Evolutionary conservation across 1,140 invertebrate genomes (phyloP).

Genomic region (Drosophila busckii): DNA sequence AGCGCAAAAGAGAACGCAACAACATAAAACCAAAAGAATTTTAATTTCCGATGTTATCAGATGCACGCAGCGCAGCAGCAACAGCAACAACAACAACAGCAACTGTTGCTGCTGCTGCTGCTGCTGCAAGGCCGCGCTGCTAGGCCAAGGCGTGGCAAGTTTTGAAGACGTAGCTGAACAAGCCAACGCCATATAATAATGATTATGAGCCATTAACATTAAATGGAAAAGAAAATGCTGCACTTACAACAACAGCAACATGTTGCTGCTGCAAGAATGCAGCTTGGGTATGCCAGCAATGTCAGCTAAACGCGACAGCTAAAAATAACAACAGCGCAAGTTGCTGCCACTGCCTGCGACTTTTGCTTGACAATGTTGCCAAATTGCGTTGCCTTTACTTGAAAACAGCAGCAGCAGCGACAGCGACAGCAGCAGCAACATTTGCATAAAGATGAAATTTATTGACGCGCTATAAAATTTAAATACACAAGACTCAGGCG

Average conservation of each 20-base stretch:
- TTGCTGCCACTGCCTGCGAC: slow-evolving; percentile 7
- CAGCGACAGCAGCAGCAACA: neutral
- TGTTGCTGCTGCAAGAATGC: slow-evolving; percentile 42
- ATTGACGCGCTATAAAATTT: slow-evolving; percentile 71
- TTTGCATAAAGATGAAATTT: slow-evolving; percentile 76
- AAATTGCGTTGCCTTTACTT: slow-evolving; percentile 58
- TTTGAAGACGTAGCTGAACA: slow-evolving; percentile 61
- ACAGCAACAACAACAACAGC: slow-evolving; percentile 4
- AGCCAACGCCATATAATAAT: slow-evolving; percentile 77
- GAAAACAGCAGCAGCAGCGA: slow-evolving; percentile 7
- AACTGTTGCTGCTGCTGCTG: slow-evolving; percentile 18
- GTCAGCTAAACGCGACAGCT: no score
- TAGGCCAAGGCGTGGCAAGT: slow-evolving; percentile 34
- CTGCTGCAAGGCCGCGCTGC: slow-evolving; percentile 33
- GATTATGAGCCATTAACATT: slow-evolving; percentile 78
- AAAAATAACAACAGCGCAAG: slow-evolving; percentile 64
- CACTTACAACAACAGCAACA: slow-evolving; percentile 14
- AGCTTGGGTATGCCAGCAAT: slow-evolving; percentile 57
- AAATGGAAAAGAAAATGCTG: slow-evolving; percentile 78
- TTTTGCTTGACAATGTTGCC: slow-evolving; percentile 64
- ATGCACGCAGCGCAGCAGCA: slow-evolving; percentile 60
- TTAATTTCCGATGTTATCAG: slow-evolving; percentile 78
- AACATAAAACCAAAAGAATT: slow-evolving; percentile 77
- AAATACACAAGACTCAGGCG: slow-evolving; percentile 67
- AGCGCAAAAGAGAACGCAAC: slow-evolving; percentile 42